Percentiles rank a stretch among this genome's conserved stretches.
Evolutionary conservation across 2,113 vertebrate genomes (phyloP).

Genomic region (Parotia lawesii): DNA sequence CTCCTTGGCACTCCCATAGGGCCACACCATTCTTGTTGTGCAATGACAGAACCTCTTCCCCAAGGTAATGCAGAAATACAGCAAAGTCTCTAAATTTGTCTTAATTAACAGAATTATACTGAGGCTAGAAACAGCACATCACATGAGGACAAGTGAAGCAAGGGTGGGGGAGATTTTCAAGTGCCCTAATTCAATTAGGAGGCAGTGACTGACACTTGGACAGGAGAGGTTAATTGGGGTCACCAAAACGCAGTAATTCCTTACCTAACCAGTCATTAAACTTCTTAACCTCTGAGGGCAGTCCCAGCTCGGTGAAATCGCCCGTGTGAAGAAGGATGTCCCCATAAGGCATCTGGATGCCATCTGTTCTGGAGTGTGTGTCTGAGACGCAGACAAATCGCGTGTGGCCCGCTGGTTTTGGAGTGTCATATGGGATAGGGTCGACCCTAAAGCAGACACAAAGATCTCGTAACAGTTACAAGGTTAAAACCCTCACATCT

Average conservation of each 20-base stretch:
- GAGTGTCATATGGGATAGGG: slow-evolving; percentile 95
- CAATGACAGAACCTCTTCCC: not conserved
- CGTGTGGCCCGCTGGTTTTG: slow-evolving; percentile 96
- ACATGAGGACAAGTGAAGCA: slow-evolving; percentile 5
- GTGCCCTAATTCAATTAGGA: slow-evolving; percentile 81
- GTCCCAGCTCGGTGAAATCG: slow-evolving; percentile 97
- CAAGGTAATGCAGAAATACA: slow-evolving; percentile 47
- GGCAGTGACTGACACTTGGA: slow-evolving; percentile 74
- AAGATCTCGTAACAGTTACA: slow-evolving; percentile 72
- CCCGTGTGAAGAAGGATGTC: slow-evolving; percentile 97
- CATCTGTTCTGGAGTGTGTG: slow-evolving; percentile 98
- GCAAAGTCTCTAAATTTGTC: slow-evolving; percentile 61
- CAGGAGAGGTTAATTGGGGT: slow-evolving; percentile 82
- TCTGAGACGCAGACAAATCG: slow-evolving; percentile 97
- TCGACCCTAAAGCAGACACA: slow-evolving; percentile 91
- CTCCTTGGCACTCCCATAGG: not conserved
- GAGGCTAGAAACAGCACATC: slow-evolving; percentile 59
- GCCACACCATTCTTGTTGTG: not conserved
- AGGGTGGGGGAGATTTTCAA: slow-evolving; percentile 58
- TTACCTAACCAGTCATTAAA: slow-evolving; percentile 99
- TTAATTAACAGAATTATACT: slow-evolving; percentile 71
- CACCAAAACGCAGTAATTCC: slow-evolving; percentile 78
- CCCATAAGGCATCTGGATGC: slow-evolving; percentile 99
- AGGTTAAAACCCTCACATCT: slow-evolving; percentile 54
- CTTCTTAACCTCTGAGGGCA: slow-evolving; percentile 99